Conservation (phyloP, 2,888 invertebrate species). For the Oegoconia quadripuncta region DNA sequence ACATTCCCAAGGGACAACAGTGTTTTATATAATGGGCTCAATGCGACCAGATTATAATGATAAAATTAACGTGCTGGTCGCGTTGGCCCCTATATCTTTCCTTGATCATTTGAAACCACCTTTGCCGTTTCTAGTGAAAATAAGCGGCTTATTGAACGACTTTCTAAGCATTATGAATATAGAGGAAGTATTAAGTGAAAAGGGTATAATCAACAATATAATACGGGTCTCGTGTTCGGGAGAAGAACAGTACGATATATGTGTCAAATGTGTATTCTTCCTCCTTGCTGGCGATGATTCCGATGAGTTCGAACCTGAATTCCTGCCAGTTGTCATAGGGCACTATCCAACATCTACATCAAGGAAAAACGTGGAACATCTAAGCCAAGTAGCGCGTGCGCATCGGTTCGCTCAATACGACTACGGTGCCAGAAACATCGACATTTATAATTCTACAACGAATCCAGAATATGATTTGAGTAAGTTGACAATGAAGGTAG, state of each 20-base stretch:
- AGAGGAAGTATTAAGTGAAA: slow-evolving; percentile 28
- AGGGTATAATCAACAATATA: slow-evolving; percentile 13
- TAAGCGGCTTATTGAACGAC: slow-evolving; percentile 32
- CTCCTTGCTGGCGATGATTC: slow-evolving; percentile 66
- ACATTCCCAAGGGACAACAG: slow-evolving; percentile 82
- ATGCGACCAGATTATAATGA: slow-evolving; percentile 73
- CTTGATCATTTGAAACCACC: slow-evolving; percentile 46
- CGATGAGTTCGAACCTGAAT: slow-evolving; percentile 71
- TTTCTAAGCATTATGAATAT: slow-evolving; percentile 52
- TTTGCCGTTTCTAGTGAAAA: slow-evolving; percentile 31
- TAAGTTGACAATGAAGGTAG: slow-evolving; percentile 33
- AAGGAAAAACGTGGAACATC: slow-evolving; percentile 29
- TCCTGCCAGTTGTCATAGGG: slow-evolving; percentile 26
- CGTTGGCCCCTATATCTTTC: slow-evolving; percentile 77
- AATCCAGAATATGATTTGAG: slow-evolving; percentile 32
- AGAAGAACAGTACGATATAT: slow-evolving; percentile 22
- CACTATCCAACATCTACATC: slow-evolving; percentile 37
- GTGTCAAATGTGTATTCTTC: slow-evolving; percentile 36
- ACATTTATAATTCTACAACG: slow-evolving; percentile 20
- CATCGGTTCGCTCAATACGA: slow-evolving; percentile 22
- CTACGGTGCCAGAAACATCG: slow-evolving; percentile 24
- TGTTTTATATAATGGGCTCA: slow-evolving; percentile 72
- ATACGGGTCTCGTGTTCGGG: slow-evolving; percentile 20
- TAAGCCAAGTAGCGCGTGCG: slow-evolving; percentile 24
- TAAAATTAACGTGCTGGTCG: slow-evolving; percentile 69